Evolutionary conservation across 2,113 vertebrate species (phyloP).

Genomic region (Paratilapia polleni): DNA sequence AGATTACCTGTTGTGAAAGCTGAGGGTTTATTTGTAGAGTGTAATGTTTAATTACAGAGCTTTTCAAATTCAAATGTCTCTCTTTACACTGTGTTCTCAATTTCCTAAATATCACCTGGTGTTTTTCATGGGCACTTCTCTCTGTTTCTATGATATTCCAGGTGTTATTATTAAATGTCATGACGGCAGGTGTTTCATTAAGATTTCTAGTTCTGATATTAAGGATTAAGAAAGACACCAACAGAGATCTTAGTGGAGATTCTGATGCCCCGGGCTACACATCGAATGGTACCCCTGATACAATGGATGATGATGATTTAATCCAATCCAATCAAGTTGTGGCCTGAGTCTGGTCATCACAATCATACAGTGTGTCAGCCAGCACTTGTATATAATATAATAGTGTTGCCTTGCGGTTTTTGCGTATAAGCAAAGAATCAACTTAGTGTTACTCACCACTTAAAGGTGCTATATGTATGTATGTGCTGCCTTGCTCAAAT

Average conservation of each 20-base stretch:
- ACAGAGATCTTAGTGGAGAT: background rate
- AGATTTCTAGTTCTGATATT: background rate
- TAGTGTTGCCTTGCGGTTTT: no score
- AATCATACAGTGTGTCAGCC: background rate
- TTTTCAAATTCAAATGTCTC: background rate
- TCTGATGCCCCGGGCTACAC: background rate
- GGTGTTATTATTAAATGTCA: slow-evolving; percentile 1
- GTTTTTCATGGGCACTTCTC: background rate
- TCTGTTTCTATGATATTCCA: background rate
- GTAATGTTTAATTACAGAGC: background rate
- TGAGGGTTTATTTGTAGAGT: background rate
- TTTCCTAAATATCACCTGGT: background rate
- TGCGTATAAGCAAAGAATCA: no score
- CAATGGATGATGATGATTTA: background rate
- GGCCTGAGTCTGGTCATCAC: background rate
- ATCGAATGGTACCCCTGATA: background rate
- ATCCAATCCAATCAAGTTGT: background rate
- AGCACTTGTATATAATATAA: background rate
- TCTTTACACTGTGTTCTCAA: background rate
- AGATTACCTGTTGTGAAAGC: background rate
- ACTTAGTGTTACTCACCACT: no score
- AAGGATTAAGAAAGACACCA: background rate
- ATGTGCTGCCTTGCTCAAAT: no score
- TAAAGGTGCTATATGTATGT: no score
- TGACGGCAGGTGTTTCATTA: background rate